Base-by-base conservation (phyloP, 2,113 vertebrate genomes). In the Cochlearius cochlearius region DNA sequence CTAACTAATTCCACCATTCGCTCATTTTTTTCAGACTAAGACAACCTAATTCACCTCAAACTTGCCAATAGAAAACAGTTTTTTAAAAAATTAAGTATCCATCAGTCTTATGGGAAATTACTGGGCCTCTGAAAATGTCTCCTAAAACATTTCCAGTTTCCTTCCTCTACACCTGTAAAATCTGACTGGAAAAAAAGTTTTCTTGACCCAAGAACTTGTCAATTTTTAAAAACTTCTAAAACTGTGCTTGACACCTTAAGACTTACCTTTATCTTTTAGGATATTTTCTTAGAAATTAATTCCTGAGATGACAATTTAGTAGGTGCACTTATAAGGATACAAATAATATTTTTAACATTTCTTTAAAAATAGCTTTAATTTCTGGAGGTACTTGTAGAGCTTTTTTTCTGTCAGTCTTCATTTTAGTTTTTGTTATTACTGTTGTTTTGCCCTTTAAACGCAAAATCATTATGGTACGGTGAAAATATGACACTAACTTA, bases 41-140 rank as follows among this genome's bases (percentile, higher is more conserved):
- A 56, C 66, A 12, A 86, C 68, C 8, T 36, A 59, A 93, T 76
- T 32, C 22, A 62, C 45, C 75, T 47, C 36, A 83, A 26, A 43
- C 5, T 5, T 83, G 34, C n/a, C 74, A 86, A 45, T 3, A 49
- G 7, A 27, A 94, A 64, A 19, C 9, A 64, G 5, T 8, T 52
- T 27, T 5, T 30, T 15, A 41, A 53, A 34, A 30, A 83, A 92
- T 12, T 5, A 84, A 77, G 3, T 21, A 56, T 32, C 71, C 6
- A 11, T 77, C 12, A 12, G 23, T 55, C 75, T 63, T 47, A 17
- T 2, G 34, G 75, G 88, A 96, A 96, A 91, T 86, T 90, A 43
- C 10, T 39, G 13, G 90, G 32, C 7, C 69, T 92, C 94, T 91
- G 67, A 94, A 96, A 95, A 79, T 30, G n/a, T 87, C 90, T 90